Evolutionary conservation across 2,797 vertebrate species (phyloP).

Genomic region (Meriones psammophilus): DNA sequence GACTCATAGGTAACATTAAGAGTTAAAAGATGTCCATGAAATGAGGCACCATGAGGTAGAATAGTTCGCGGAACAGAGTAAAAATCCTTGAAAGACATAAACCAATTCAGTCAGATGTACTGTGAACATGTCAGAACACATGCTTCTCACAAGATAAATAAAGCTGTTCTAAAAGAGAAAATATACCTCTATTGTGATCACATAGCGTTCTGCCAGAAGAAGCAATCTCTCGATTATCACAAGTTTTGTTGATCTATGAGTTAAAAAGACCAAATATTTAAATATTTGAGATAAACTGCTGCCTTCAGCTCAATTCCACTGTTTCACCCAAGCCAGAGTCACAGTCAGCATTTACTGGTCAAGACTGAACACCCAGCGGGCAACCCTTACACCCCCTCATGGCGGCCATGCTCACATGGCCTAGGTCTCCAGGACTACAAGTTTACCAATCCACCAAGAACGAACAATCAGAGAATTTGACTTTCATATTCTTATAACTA

Average conservation of each 20-base stretch:
- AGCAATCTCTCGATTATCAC: constrained; percentile 99
- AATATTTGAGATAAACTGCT: constrained; percentile 43
- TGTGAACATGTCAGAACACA: not conserved
- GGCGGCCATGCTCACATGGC: not conserved
- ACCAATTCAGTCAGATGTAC: constrained; percentile 37
- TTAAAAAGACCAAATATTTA: constrained; percentile 47
- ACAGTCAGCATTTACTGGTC: not conserved
- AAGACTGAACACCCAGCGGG: not conserved
- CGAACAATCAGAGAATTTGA: constrained; percentile 21
- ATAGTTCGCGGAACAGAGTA: constrained; percentile 99
- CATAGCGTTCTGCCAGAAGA: constrained; percentile 97
- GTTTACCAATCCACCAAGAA: constrained; percentile 19
- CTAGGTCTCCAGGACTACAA: not conserved
- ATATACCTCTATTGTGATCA: constrained; percentile 98
- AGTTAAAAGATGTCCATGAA: constrained; percentile 97
- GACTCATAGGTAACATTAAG: constrained; percentile 98
- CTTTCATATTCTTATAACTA: constrained; percentile 53
- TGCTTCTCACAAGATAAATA: not conserved
- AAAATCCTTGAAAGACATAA: constrained; percentile 91
- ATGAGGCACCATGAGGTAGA: constrained; percentile 99
- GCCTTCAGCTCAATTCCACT: not conserved
- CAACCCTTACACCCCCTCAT: not conserved
- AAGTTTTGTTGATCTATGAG: constrained; percentile 96
- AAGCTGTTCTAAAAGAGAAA: not conserved
- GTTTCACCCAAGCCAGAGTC: constrained; percentile 34